These are phyloP conservation scores for Chorisops tibialis DNA, from an alignment of 2,888 invertebrate species.

Conservation along the genomic window DNA sequence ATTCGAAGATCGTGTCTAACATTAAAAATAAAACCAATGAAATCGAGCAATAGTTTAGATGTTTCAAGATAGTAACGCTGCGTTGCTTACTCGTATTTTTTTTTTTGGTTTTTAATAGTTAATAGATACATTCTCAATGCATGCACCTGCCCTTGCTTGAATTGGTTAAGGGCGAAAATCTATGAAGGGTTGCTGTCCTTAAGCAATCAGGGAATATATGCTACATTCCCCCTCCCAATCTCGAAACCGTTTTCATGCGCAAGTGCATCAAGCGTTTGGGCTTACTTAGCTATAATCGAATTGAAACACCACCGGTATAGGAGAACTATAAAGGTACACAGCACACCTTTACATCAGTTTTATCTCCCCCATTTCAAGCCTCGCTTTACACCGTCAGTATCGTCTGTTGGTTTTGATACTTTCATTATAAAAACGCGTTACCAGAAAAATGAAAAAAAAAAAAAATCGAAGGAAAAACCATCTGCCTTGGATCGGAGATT, in stretches of 20 bases:
- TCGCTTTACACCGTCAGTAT: no score
- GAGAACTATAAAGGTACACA: neutral
- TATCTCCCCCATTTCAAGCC: neutral
- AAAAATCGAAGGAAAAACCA: constrained; percentile 14
- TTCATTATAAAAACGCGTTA: no score
- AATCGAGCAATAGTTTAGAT: no score
- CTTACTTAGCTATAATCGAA: neutral
- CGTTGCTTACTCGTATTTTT: no score
- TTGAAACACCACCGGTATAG: neutral
- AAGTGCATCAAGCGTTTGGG: neutral
- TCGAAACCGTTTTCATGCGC: neutral
- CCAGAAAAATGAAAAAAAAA: neutral
- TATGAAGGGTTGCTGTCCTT: constrained; percentile 9
- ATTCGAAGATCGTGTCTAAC: no score
- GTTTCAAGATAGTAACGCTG: no score
- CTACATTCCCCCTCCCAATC: neutral
- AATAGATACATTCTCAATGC: no score
- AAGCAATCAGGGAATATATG: neutral
- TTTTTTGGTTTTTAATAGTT: no score
- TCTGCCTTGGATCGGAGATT: neutral
- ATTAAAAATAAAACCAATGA: no score
- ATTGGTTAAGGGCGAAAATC: neutral
- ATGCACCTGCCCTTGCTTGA: constrained; percentile 2
- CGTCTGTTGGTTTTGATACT: no score
- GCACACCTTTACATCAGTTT: constrained; percentile 15